Percentiles rank a stretch among this genome's conserved stretches.
These are phyloP conservation scores for Acleris laterana DNA, from an alignment of 2,888 invertebrate species.

Conservation along the genomic window DNA sequence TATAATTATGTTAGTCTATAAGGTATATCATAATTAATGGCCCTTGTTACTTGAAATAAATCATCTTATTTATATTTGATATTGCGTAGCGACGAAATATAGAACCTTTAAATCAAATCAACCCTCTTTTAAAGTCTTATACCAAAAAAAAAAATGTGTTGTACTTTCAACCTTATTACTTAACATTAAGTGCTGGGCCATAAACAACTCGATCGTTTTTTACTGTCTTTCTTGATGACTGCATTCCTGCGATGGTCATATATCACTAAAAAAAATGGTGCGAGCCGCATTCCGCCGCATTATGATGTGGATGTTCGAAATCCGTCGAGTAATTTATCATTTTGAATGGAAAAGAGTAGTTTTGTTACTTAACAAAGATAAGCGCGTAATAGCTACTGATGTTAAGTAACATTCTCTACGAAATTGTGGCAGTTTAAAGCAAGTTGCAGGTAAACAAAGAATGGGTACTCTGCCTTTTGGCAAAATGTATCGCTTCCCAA, in stretches of 20 bases:
- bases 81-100: background rate
- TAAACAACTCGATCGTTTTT: slow-evolving; percentile 2
- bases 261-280: slow-evolving; percentile 29
- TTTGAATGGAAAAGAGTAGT: slow-evolving; percentile 32
- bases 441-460: too few relatives aligned
- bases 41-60: too few relatives aligned
- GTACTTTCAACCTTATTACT: slow-evolving; percentile 1
- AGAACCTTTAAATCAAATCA: background rate
- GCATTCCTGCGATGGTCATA: slow-evolving; percentile 30
- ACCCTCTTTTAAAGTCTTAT: background rate
- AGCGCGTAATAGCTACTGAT: slow-evolving; percentile 26
- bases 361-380: slow-evolving; percentile 22
- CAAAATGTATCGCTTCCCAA: too few relatives aligned
- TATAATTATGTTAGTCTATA: too few relatives aligned
- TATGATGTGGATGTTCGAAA: slow-evolving; percentile 27
- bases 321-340: slow-evolving; percentile 32
- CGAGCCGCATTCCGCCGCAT: slow-evolving; percentile 30
- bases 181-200: background rate
- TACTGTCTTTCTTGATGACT: slow-evolving; percentile 22
- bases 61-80: too few relatives aligned
- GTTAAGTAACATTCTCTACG: background rate
- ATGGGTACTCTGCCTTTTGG: too few relatives aligned
- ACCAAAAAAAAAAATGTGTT: background rate
- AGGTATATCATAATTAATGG: too few relatives aligned
- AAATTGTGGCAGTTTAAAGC: background rate